Evolutionary conservation across 2,797 vertebrate genomes (phyloP).

Genomic region (Acanthiza pusilla): DNA sequence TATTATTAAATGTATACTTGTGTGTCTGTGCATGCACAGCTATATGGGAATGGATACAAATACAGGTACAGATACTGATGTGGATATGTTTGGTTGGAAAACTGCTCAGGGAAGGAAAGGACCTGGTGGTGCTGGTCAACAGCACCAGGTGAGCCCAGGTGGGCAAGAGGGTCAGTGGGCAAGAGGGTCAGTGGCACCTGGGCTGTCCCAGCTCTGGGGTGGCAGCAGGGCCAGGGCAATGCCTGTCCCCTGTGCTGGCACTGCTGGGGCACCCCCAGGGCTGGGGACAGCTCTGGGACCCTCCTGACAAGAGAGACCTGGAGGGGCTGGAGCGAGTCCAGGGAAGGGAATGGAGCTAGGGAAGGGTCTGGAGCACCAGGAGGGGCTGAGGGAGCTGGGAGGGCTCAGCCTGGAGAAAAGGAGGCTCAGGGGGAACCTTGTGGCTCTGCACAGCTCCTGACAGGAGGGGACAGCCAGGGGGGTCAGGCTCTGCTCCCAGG

Average conservation of each 20-base stretch:
- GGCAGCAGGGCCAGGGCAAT: not conserved
- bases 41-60: not conserved
- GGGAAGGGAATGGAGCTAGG: not conserved
- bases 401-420: not conserved
- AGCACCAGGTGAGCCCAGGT: not conserved
- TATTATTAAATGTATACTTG: not conserved
- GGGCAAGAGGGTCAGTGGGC: no score
- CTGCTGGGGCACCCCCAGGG: not conserved
- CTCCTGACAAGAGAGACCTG: rapidly evolving
- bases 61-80: not conserved
- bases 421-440: not conserved
- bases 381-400: not conserved
- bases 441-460: not conserved
- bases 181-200: not conserved
- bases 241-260: not conserved
- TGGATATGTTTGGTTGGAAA: not conserved
- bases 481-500: rapidly evolving
- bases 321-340: not conserved
- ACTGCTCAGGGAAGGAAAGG: not conserved
- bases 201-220: not conserved
- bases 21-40: no score
- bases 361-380: not conserved
- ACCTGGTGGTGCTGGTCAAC: not conserved
- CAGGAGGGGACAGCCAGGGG: not conserved
- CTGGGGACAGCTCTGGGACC: not conserved